These are phyloP conservation scores for Drosophila cardini DNA, from an alignment of 1,140 invertebrate species.

Conservation along the genomic window DNA sequence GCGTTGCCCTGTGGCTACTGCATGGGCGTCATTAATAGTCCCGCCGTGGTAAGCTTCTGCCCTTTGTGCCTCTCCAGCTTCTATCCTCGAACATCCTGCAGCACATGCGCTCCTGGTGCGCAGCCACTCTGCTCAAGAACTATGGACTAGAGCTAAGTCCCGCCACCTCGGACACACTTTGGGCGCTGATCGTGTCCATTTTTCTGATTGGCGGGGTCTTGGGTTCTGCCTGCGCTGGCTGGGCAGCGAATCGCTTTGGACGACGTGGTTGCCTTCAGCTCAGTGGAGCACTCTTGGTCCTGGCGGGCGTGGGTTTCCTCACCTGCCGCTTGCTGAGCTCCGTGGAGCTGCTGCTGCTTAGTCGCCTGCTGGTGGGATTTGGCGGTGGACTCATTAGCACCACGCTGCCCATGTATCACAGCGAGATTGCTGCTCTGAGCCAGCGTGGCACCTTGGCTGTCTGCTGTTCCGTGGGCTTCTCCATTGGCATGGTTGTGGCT, in stretches of 20 bases:
- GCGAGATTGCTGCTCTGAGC: conserved; percentile 90
- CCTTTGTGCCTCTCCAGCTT: background rate
- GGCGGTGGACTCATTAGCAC: conserved; percentile 90
- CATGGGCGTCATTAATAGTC: conserved; percentile 94
- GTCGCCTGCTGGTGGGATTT: conserved; percentile 89
- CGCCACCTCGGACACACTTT: conserved; percentile 88
- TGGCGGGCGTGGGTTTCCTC: conserved; percentile 87
- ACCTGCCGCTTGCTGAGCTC: conserved; percentile 87
- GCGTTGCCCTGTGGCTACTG: conserved; percentile 94
- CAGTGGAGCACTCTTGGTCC: conserved; percentile 52
- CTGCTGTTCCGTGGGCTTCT: conserved; percentile 92
- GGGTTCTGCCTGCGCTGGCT: conserved; percentile 90
- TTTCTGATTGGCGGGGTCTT: conserved; percentile 91
- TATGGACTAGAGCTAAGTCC: conserved; percentile 86
- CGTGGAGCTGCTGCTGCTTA: conserved; percentile 89
- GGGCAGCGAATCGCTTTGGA: conserved; percentile 89
- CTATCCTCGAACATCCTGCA: conserved; percentile 79
- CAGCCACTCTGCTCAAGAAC: conserved; percentile 87
- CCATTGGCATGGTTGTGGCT: conserved; percentile 91
- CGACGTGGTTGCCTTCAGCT: conserved; percentile 64
- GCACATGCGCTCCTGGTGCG: conserved; percentile 90
- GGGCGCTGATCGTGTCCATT: conserved; percentile 91
- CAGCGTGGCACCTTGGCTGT: conserved; percentile 92
- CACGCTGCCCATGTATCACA: conserved; percentile 93
- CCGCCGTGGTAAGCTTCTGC: conserved; percentile 35